Evolutionary conservation across 2,797 vertebrate genomes (phyloP), one percentile per base, ranked within the genome.

Genomic region (Melanotaenia pygmaea): DNA sequence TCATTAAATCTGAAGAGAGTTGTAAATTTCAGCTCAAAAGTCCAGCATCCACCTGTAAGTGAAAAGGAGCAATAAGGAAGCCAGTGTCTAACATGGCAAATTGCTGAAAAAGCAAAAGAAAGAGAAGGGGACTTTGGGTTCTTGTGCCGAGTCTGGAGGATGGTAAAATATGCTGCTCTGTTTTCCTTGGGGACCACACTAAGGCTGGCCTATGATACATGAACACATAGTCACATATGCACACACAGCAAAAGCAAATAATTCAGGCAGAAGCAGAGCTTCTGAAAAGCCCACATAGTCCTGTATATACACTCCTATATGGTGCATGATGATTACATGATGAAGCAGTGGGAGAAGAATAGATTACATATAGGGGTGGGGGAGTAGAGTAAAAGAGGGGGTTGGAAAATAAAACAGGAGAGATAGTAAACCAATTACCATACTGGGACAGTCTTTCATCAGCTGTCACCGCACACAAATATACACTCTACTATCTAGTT

Each of bases 361-460:
- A 72, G 80, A 81, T 85, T 74, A 70, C 38, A 54, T 26, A 26
- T 24, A 65, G 78, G 79, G 69, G 76, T 79, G 50, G 78, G 78
- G 67, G 59, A 60, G 57, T 12, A 20, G 45, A 69, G 64, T 54
- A 28, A 43, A 54, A 64, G 32, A 64, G 26, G 71, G 74, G 62
- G 82, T 38, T 66, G 71, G 71, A 54, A 65, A 58, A 72, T 47
- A 77, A 47, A 59, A 26, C 53, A 51, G 5, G 11, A 24, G 62
- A 66, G 83, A 90, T 85, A 82, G 80, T 60, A 79, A 88, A 86
- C 68, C 80, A 75, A 86, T 91, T 84, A 86, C 72, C 77, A 77
- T 58, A 78, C 71, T 59, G 74, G 74, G 71, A 85, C 84, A 90
- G 71, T 68, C 84, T 93, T 93, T 91, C 80, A 92, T 94, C 88